These are phyloP conservation scores for Chrysolina haemoptera DNA, from an alignment of 2,888 invertebrate genomes.

Conservation along the genomic window DNA sequence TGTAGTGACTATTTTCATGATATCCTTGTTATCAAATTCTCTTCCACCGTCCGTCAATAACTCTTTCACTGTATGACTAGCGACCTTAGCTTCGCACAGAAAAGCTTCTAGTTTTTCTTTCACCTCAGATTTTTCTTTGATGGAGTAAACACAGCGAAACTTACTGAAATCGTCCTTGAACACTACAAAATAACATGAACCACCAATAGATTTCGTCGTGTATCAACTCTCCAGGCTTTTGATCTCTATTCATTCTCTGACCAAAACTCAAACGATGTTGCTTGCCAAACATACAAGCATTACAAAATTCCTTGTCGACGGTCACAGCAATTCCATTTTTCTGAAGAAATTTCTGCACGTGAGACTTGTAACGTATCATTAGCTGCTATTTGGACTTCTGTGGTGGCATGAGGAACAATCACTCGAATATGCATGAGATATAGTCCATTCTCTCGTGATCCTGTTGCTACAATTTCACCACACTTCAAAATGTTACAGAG, in stretches of 20 bases:
- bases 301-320: no score
- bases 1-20: not conserved
- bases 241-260: no score
- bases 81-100: not conserved
- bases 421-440: slow-evolving; percentile 15
- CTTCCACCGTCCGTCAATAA: not conserved
- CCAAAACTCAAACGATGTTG: no score
- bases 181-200: slow-evolving; percentile 22
- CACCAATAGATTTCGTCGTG: not conserved
- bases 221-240: no score
- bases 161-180: slow-evolving; percentile 32
- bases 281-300: no score
- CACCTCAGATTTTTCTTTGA: no score
- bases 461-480: not conserved
- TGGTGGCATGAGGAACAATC: not conserved
- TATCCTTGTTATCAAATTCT: not conserved
- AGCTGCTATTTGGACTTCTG: not conserved
- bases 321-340: no score
- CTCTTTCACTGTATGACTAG: not conserved
- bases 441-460: not conserved
- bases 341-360: not conserved
- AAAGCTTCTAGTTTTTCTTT: slow-evolving; percentile 11
- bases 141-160: no score
- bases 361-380: slow-evolving; percentile 2
- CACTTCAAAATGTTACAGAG: not conserved